Conservation (phyloP, 64 coral and sea anemone genomes). For the Montipora efflorescens region DNA sequence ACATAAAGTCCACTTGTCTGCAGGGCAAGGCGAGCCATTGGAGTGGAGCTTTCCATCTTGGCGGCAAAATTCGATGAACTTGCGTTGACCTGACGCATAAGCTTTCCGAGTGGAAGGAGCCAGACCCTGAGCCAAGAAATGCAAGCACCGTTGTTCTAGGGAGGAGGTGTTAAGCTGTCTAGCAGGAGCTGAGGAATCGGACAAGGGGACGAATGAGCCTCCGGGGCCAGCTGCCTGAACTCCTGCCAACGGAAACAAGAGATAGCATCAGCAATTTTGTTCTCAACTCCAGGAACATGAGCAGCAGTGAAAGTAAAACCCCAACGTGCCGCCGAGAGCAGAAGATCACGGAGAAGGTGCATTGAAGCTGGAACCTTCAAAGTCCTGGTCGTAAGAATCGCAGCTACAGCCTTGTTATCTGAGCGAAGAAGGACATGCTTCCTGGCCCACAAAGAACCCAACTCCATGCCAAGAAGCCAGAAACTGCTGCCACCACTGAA, state of each 20-base stretch:
- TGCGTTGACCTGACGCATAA: too few relatives aligned
- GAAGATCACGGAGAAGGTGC: slow-evolving; percentile 33
- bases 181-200: too few relatives aligned
- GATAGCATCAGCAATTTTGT: slow-evolving; percentile 52
- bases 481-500: slow-evolving; percentile 25
- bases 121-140: too few relatives aligned
- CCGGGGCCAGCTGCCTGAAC: too few relatives aligned
- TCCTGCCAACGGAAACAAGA: too few relatives aligned
- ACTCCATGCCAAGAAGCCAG: background rate
- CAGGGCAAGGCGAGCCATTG: too few relatives aligned
- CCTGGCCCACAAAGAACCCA: too few relatives aligned
- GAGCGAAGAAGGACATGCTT: background rate
- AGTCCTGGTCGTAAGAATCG: background rate
- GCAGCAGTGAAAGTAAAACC: slow-evolving; percentile 44
- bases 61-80: too few relatives aligned
- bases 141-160: background rate
- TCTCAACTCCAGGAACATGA: slow-evolving; percentile 26
- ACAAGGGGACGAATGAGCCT: too few relatives aligned
- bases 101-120: too few relatives aligned
- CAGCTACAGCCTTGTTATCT: slow-evolving; percentile 19
- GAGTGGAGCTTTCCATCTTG: too few relatives aligned
- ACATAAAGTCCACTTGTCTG: too few relatives aligned
- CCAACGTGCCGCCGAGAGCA: background rate
- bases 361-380: slow-evolving; percentile 11
- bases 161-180: background rate